These are phyloP conservation scores for Xestia ashworthii DNA, from an alignment of 2,888 invertebrate species.

Conservation along the genomic window DNA sequence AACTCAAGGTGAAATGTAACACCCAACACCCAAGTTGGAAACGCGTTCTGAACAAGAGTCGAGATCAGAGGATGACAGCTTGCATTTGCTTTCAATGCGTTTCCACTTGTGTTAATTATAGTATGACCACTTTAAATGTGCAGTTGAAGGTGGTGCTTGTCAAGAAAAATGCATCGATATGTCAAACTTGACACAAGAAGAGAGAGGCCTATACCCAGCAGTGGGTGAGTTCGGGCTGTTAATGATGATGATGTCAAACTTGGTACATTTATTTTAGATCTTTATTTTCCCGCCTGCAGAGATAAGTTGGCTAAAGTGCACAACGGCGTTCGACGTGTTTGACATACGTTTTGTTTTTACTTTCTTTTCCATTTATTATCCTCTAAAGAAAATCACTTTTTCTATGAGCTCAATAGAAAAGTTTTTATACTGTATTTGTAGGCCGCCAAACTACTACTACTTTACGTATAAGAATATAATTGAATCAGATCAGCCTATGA, in stretches of 20 bases:
- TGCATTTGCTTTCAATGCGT: background rate
- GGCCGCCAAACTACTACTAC: too few relatives aligned
- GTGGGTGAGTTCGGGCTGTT: too few relatives aligned
- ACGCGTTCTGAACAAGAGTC: background rate
- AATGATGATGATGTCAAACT: too few relatives aligned
- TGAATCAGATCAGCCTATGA: background rate
- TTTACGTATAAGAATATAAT: background rate
- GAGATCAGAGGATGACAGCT: background rate
- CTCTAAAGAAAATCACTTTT: background rate
- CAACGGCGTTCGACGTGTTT: background rate
- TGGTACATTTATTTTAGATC: background rate
- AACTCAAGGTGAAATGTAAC: background rate
- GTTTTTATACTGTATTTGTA: background rate
- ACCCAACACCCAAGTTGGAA: background rate
- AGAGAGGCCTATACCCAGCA: too few relatives aligned
- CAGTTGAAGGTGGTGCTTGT: too few relatives aligned
- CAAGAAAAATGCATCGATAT: too few relatives aligned
- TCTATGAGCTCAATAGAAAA: background rate
- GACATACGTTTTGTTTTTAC: background rate
- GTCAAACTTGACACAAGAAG: too few relatives aligned
- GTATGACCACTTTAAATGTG: too few relatives aligned
- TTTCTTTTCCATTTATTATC: background rate
- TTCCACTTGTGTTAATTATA: too few relatives aligned
- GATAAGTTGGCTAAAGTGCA: background rate
- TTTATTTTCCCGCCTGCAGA: too few relatives aligned